These are phyloP conservation scores for Synergus itoensis DNA, from an alignment of 2,888 invertebrate species.

Conservation along the genomic window DNA sequence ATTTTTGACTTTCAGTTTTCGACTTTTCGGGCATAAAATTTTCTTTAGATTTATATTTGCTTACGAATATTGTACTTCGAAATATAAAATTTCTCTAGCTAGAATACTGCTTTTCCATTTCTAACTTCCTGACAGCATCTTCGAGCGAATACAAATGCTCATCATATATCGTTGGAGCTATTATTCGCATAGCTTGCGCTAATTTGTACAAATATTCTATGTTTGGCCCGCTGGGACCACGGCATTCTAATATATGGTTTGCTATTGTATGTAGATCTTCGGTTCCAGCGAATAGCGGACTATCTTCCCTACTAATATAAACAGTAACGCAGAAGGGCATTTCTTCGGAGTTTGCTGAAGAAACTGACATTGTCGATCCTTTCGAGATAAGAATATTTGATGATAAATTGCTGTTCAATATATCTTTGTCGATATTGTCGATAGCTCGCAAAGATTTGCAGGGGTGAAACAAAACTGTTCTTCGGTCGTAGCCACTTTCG, in stretches of 20 bases:
- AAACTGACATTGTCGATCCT: constrained; percentile 53
- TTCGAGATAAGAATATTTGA: constrained; percentile 45
- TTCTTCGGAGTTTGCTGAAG: constrained; percentile 62
- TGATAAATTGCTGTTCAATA: constrained; percentile 61
- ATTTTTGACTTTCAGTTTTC: background rate
- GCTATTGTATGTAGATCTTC: constrained; percentile 90
- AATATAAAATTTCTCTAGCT: background rate
- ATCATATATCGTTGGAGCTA: constrained; percentile 87
- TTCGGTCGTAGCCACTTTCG: constrained; percentile 94
- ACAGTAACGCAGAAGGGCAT: constrained; percentile 85
- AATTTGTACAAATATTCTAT: constrained; percentile 94
- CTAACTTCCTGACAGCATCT: constrained; percentile 79
- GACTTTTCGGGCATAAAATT: background rate
- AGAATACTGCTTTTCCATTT: constrained; percentile 55
- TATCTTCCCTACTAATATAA: constrained; percentile 90
- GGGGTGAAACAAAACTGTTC: constrained; percentile 86
- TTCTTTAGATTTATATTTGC: background rate
- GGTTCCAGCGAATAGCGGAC: constrained; percentile 89
- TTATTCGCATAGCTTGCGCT: constrained; percentile 86
- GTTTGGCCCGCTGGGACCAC: constrained; percentile 94
- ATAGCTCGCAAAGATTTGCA: constrained; percentile 52
- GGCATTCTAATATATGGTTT: constrained; percentile 84
- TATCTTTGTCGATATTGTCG: constrained; percentile 51
- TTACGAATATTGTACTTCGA: background rate
- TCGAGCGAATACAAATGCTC: constrained; percentile 89